Base-by-base conservation (phyloP, 2,888 invertebrate genomes). In the Clivina fossor region DNA sequence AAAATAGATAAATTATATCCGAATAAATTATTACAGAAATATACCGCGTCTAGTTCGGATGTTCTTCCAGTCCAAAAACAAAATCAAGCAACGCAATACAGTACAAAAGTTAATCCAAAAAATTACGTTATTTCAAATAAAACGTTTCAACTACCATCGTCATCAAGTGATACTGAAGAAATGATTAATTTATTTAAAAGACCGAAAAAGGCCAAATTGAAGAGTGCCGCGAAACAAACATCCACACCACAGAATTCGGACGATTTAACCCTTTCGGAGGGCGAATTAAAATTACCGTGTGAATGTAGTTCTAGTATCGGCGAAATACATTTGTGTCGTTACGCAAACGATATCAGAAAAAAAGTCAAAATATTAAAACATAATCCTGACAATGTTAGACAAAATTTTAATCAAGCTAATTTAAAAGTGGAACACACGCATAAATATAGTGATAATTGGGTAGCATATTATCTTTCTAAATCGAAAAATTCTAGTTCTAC, bases 381-480 rank as follows among this genome's bases (percentile, higher is more conserved):
- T 13, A 49, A 62, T 43, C 56, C 63, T 30, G 49, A 62, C 16
- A 51, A 43, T 5, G 13, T 61, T n/a, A n/a, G n/a, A n/a, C 37
- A 50, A 46, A 58, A 62, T 56, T 51, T 50, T 20, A 35, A 48
- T 33, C 44, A 53, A 32, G 48, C 46, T n/a, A 28, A 60, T 28
- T 35, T 64, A 3, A 58, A 59, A 37, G 11, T 54, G 7, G 13
- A 46, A 9, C 37, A 26, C 4, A 20, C 22, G 24, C 19, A 64
- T 48, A 63, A 61, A 20, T 63, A 66, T 56, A 68, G 68, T 53
- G 67, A 68, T 57, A 67, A 71, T 47, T 69, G 68, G 68, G 62
- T 69, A 9, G 63, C 70, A 2, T 69, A 69, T 59, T 69, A 68
- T 60, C 33, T 63, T 19, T 58, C 61, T 15, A 60, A 47, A 58